Evolutionary conservation across 92 coral and sea anemone species (phyloP), one percentile per base, ranked within the genome.

Genomic region (Zoanthus gigantus): DNA sequence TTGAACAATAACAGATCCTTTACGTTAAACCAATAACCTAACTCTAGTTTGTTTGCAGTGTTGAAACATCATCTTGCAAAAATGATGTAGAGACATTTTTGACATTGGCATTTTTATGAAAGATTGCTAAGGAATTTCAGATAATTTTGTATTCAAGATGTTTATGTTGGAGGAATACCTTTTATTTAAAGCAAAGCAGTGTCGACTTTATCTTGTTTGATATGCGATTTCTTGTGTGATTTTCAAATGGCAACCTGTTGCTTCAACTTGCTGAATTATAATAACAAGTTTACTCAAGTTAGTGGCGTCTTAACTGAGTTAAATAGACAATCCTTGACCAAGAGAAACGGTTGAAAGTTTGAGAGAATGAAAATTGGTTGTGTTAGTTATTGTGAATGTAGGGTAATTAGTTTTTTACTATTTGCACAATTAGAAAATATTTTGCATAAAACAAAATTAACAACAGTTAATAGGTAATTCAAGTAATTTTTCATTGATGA

Each of bases 131-230:
- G 57, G 45, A 23, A 37, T n/a, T 42, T 46, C 15, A 31, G 61
- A 28, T 28, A 61, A 44, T 45, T 44, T 32, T 18, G 7, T 18
- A 12, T 44, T 37, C 17, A 57, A 34, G 60, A 58, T 61, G 73
- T 32, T 79, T 61, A 61, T 16, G 31, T 66, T 61, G 85, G 31
- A 53, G 85, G 85, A 81, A 81, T 81, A 61, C 42, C 63, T 42
- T 61, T 81, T 31, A 4, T 63, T 81, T 18, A 8, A 65, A 23
- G 4, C 44, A 65, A 71, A 2, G 42, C 29, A 46, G 85, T 65
- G 85, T 45, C 58, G 45, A 45, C 60, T 81, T 66, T 81, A 81
- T 47, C 85, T 81, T 67, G 6, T 18, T 53, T 45, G 85, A 81
- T 65, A 81, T 81, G 85, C 44, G 75, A 81, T 81, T 56, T 48